Percentiles rank a stretch among this genome's conserved stretches.
Conservation (phyloP, 2,113 vertebrate genomes). For the Sorex araneus region DNA sequence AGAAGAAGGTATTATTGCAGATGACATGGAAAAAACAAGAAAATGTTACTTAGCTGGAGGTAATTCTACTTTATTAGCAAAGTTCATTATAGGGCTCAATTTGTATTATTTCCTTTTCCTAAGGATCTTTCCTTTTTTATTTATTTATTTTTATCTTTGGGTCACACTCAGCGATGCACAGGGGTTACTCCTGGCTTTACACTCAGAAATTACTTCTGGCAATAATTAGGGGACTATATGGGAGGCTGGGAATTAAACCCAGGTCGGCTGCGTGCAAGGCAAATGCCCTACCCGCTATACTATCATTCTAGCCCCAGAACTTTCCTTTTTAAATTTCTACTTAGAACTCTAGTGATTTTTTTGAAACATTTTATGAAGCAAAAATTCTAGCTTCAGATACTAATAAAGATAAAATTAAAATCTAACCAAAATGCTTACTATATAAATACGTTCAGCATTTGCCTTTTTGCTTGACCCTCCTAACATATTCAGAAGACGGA, state of each 20-base stretch:
- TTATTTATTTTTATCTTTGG: too few relatives aligned
- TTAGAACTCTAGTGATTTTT: neutral
- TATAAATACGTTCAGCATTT: neutral
- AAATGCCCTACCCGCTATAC: too few relatives aligned
- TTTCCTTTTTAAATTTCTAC: neutral
- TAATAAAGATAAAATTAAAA: neutral
- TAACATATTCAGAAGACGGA: neutral
- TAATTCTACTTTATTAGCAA: conserved; percentile 2
- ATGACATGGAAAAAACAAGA: neutral
- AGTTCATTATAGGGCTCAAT: neutral
- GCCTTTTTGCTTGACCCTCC: neutral
- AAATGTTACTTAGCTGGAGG: neutral
- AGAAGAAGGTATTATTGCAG: neutral
- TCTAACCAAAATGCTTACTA: neutral
- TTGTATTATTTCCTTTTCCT: neutral
- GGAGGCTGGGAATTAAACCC: too few relatives aligned
- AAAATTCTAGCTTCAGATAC: conserved; percentile 13
- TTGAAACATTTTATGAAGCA: neutral
- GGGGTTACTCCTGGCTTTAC: too few relatives aligned
- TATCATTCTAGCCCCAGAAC: too few relatives aligned
- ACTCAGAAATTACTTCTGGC: too few relatives aligned
- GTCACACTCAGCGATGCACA: too few relatives aligned
- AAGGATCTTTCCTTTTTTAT: too few relatives aligned
- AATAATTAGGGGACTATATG: too few relatives aligned
- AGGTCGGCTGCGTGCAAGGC: too few relatives aligned